phyloP scores from a whole-genome alignment of 2,888 invertebrate species.

The Zaprionus bogoriensis region DNA sequence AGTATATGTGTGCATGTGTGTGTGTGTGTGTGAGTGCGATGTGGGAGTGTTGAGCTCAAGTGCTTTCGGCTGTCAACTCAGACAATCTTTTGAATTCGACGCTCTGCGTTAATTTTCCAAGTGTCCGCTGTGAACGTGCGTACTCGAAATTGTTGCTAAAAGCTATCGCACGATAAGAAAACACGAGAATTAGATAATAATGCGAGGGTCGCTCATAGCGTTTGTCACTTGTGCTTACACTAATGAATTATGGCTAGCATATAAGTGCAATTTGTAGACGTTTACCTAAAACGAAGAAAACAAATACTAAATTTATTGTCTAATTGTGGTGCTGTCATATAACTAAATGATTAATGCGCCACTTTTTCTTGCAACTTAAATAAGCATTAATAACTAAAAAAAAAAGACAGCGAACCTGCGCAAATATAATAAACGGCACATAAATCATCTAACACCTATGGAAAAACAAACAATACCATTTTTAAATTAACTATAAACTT shows the following conservation, averaged over 20 bases:
- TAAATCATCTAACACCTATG: no score
- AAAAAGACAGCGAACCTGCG: no score
- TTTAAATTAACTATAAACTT: no score
- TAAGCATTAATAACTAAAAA: no score
- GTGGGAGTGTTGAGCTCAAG: slow-evolving; percentile 3
- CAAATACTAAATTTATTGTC: background rate
- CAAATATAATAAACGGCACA: no score
- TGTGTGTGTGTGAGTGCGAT: background rate
- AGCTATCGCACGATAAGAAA: slow-evolving; percentile 12
- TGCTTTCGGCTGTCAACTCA: slow-evolving; percentile 19
- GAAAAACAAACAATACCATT: no score
- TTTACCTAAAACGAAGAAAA: background rate
- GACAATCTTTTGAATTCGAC: slow-evolving; percentile 3
- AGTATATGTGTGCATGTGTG: background rate
- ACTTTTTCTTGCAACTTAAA: no score
- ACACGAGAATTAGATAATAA: slow-evolving; percentile 1
- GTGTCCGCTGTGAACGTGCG: background rate
- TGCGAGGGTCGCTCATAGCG: background rate
- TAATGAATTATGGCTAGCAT: no score
- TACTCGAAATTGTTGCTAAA: slow-evolving; percentile 3
- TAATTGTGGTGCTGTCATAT: background rate
- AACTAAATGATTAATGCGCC: no score
- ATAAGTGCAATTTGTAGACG: no score
- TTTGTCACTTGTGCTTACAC: no score
- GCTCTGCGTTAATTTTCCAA: slow-evolving; percentile 13